These are phyloP conservation scores for Parazoanthus darwini DNA, from an alignment of 92 coral and sea anemone genomes.

Conservation along the genomic window DNA sequence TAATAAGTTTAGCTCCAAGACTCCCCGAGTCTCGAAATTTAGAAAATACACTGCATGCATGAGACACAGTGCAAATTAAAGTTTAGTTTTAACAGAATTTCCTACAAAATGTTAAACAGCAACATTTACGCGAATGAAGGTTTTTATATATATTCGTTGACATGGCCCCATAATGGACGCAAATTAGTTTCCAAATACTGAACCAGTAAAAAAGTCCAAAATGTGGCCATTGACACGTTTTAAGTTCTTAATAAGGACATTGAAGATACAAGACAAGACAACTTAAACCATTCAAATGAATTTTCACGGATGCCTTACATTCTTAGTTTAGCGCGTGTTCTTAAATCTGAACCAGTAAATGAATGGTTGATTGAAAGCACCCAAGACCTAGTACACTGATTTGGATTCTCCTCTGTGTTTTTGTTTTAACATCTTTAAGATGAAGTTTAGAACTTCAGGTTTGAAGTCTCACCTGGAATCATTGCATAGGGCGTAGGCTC, in stretches of 20 bases:
- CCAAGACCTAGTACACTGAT: no score
- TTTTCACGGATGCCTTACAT: background rate
- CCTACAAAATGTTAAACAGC: background rate
- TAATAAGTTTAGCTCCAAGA: no score
- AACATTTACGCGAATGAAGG: background rate
- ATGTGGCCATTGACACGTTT: background rate
- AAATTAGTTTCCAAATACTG: background rate
- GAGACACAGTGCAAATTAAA: no score
- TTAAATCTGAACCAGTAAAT: background rate
- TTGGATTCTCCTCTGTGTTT: background rate
- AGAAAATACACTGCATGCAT: no score
- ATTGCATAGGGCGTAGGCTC: slow-evolving; percentile 23
- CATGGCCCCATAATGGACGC: background rate
- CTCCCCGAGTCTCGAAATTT: background rate
- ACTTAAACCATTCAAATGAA: background rate
- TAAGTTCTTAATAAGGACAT: background rate
- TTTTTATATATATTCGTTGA: no score
- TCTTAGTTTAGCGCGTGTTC: background rate
- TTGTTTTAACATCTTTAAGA: background rate
- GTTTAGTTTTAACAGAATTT: background rate
- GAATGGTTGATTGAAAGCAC: no score
- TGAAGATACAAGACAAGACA: background rate
- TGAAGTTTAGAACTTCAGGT: no score
- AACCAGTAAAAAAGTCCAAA: background rate
- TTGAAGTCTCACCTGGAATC: background rate